Evolutionary conservation across 1,140 invertebrate species (phyloP).

Genomic region (Drosophila navojoa): DNA sequence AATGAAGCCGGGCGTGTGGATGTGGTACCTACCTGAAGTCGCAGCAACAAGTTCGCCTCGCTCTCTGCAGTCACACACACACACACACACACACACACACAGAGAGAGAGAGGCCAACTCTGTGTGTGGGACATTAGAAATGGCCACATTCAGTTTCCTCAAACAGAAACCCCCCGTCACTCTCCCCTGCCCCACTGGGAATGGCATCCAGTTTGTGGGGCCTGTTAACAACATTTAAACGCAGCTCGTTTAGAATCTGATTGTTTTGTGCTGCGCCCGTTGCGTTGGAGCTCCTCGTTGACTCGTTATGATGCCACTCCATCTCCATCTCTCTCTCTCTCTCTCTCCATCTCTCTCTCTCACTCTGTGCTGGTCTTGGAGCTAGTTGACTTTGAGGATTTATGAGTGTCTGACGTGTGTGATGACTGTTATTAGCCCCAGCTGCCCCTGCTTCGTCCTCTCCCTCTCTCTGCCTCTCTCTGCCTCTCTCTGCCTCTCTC

Average conservation of each 20-base stretch:
- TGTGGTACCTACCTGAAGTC: slow-evolving; percentile 4
- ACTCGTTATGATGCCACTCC: neutral
- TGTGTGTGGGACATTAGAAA: slow-evolving; percentile 80
- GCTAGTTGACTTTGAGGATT: slow-evolving; percentile 81
- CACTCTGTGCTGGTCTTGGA: slow-evolving; percentile 5
- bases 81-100: too few species aligned
- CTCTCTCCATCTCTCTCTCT: neutral
- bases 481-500: slow-evolving; percentile 6
- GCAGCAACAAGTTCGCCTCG: slow-evolving; percentile 42
- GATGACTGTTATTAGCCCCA: slow-evolving; percentile 83
- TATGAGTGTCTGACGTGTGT: slow-evolving; percentile 83
- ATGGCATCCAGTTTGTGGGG: slow-evolving; percentile 21
- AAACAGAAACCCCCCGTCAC: neutral
- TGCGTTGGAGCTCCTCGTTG: neutral
- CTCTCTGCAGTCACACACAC: neutral
- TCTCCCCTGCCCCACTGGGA: too few species aligned
- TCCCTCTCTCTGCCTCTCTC: slow-evolving; percentile 6
- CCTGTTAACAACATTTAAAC: slow-evolving; percentile 81
- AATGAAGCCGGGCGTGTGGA: slow-evolving; percentile 43
- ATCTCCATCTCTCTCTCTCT: slow-evolving; percentile 9
- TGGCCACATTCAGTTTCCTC: slow-evolving; percentile 31
- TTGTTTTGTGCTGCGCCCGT: slow-evolving; percentile 22
- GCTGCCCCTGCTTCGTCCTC: slow-evolving; percentile 35
- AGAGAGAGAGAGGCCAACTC: slow-evolving; percentile 11
- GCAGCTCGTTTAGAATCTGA: slow-evolving; percentile 79